Base-by-base conservation (phyloP, 2,113 vertebrate species). In the Pterocles gutturalis region DNA sequence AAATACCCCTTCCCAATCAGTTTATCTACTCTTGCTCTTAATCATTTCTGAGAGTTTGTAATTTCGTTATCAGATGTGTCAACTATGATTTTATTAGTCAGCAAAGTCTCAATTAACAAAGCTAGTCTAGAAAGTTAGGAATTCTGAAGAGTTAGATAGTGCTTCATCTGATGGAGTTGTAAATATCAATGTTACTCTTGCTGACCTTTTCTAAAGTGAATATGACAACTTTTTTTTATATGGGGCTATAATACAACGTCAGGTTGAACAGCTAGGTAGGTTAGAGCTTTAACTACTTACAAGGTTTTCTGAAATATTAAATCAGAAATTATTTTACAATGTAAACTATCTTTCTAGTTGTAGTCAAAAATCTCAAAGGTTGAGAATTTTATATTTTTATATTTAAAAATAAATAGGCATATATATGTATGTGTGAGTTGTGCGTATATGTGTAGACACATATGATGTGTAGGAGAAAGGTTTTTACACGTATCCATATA, bases 401-500 rank as follows among this genome's bases (percentile, higher is more conserved):
- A 65, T 87, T 31, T 31, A 1, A 62, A 70, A 60, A n/a, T 28
- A 73, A 64, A 54, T 45, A 45, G 38, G 38, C 20, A 21, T 38
- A 11, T 2, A 38, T 87, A 3, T 33, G 2, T 4, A 8, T 18
- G 8, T 10, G 9, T 7, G 4, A 1, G 11, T 34, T 83, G 12
- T 46, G 9, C 22, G 3, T 22, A 5, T 45, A 49, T 53, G 1
- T 25, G 7, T 41, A 28, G 31, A 83, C 2, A 41, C 1, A 45
- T 14, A 33, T 48, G 38, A 28, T 31, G 9, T 36, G 7, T 8
- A 17, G 14, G 4, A 8, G 5, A 33, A 3, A 3, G 1, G 1
- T 0, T 8, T 6, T 62, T 71, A 5, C 8, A 67, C 11, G 5
- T 48, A 9, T 24, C 11, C 9, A 17, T 15, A 14, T 31, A 17